These are phyloP conservation scores for Neodon shergylaensis DNA, from an alignment of 2,113 vertebrate genomes.

Conservation along the genomic window DNA sequence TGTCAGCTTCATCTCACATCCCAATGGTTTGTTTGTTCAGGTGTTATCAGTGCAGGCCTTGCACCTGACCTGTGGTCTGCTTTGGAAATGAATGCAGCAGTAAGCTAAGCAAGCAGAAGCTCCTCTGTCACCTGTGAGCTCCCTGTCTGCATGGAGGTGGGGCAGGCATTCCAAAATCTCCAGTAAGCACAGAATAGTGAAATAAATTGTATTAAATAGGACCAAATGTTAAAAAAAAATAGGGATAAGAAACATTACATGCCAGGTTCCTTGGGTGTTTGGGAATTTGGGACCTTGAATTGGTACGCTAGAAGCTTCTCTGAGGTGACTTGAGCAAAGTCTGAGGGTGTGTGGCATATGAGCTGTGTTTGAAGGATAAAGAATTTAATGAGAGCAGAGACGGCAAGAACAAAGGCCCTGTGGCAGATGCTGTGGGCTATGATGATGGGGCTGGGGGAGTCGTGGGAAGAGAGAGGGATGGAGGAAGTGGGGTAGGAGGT, in stretches of 20 bases:
- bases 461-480: not conserved
- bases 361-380: not conserved
- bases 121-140: not conserved
- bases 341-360: not conserved
- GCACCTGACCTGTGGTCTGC: not conserved
- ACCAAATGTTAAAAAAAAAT: not conserved
- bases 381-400: not conserved
- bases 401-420: not conserved
- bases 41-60: not conserved
- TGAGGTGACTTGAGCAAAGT: not conserved
- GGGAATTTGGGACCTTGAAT: not conserved
- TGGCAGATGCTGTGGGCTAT: not conserved
- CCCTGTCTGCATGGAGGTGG: not conserved
- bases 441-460: too few relatives aligned
- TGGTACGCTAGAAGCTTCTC: not conserved
- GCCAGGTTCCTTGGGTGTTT: not conserved
- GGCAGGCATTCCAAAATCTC: not conserved
- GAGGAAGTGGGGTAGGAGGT: too few relatives aligned
- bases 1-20: not conserved
- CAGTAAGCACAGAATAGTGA: not conserved
- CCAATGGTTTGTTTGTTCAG: not conserved
- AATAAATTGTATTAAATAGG: not conserved
- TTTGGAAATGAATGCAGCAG: not conserved
- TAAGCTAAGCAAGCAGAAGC: not conserved
- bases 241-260: not conserved